Conservation (phyloP, 1,140 invertebrate genomes). For the Brachystomella parvula region DNA sequence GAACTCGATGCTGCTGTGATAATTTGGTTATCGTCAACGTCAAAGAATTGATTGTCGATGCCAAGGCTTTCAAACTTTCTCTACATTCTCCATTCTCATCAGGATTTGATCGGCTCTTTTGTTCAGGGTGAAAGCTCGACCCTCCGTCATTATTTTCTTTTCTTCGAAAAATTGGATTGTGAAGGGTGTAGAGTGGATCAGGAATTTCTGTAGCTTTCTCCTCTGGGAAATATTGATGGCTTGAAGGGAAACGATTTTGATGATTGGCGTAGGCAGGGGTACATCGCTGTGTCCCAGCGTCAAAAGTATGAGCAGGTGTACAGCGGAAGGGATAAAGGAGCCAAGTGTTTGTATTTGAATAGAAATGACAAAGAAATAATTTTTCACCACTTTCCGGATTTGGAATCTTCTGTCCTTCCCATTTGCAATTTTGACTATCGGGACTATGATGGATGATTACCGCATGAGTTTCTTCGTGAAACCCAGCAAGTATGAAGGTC, state of each 20-base stretch:
- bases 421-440: background rate
- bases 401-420: background rate
- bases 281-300: constrained; percentile 7
- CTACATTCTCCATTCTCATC: too few species aligned
- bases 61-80: too few species aligned
- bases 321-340: constrained; percentile 16
- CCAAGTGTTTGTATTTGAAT: constrained; percentile 12
- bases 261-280: background rate
- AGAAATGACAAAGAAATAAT: constrained; percentile 21
- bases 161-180: background rate
- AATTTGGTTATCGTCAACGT: too few species aligned
- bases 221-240: background rate
- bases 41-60: too few species aligned
- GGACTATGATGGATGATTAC: too few species aligned
- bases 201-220: background rate
- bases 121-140: background rate
- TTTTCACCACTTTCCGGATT: constrained; percentile 1
- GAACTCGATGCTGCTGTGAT: too few species aligned
- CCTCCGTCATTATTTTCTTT: background rate
- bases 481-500: too few species aligned
- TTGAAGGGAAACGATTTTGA: background rate
- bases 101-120: background rate
- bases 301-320: background rate
- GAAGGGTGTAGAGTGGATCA: background rate
- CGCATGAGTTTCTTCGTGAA: too few species aligned